These are phyloP conservation scores for Mus spretus DNA, from an alignment of 2,797 vertebrate genomes.

Conservation along the genomic window DNA sequence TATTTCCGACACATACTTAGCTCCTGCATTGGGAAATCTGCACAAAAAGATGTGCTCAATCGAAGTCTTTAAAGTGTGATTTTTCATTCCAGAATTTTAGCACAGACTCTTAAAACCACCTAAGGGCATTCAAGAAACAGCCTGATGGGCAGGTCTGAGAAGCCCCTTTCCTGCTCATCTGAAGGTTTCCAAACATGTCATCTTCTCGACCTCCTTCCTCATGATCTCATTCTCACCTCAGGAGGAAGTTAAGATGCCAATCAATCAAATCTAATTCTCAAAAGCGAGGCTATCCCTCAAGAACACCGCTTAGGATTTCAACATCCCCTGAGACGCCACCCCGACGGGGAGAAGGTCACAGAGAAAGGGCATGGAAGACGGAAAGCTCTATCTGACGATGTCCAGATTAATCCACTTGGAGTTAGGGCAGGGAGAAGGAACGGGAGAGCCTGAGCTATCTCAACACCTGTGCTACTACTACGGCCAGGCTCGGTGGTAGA, in stretches of 20 bases:
- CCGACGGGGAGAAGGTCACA: background rate
- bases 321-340: background rate
- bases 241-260: background rate
- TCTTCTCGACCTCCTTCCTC: slow-evolving; percentile 49
- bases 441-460: background rate
- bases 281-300: background rate
- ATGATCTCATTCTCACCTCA: slow-evolving; percentile 49
- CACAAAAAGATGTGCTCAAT: background rate
- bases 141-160: background rate
- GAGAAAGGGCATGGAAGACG: background rate
- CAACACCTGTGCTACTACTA: background rate
- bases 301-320: background rate
- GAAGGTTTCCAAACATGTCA: slow-evolving; percentile 39
- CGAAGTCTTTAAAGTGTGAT: background rate
- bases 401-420: background rate
- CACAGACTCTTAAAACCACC: slow-evolving; percentile 26
- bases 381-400: background rate
- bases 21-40: slow-evolving; percentile 8
- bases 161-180: slow-evolving; percentile 33
- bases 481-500: background rate
- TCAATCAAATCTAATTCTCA: slow-evolving; percentile 30
- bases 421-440: background rate
- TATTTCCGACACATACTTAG: background rate
- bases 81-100: slow-evolving; percentile 28
- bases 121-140: slow-evolving; percentile 49